Evolutionary conservation across 2,888 invertebrate species (phyloP), one percentile per base, ranked within the genome.

Genomic region (Yponomeuta plumbellus): DNA sequence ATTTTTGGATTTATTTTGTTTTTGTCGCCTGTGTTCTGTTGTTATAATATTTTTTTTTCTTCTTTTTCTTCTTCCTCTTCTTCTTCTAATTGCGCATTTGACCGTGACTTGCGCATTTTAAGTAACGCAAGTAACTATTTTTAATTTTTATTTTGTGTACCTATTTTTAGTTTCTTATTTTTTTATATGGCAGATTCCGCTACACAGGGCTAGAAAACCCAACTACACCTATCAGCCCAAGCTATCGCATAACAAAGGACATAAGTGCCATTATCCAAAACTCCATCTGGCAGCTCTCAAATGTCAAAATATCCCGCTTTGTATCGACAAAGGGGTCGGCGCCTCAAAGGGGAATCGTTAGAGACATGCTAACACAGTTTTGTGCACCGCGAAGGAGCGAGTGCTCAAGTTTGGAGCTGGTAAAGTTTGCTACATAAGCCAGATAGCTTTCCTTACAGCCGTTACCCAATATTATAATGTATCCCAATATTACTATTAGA

Each of bases 261-360:
- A 17, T 52, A 52, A 52, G 44, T 52, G 44, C 44, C 44, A 52
- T 52, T 52, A 21, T 58, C 58, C 58, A 58, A 58, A 58, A 58
- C 58, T 58, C 58, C n/a, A 3, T 21, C 11, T 20, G 22, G 58
- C 58, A 21, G 22, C 61, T 34, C 34, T 34, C 61, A 34, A n/a
- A 62, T 62, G 39, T 62, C 62, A 39, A 62, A 62, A 59, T 59
- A 59, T 23, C 21, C 59, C 13, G 23, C 44, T 62, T 10, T 8
- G 39, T n/a, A n/a, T n/a, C n/a, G n/a, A 62, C 62, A 62, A 62
- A 62, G 62, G 62, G 39, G 64, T 4, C n/a, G n/a, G n/a, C 21
- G 44, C 13, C 69, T 74, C 79, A 78, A 80, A 80, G 72, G 77
- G 72, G 75, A 74, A 69, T 81, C 77, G 79, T 79, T 79, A 76